Base-by-base conservation (phyloP, 2,113 vertebrate genomes). In the Cottus gobio region DNA sequence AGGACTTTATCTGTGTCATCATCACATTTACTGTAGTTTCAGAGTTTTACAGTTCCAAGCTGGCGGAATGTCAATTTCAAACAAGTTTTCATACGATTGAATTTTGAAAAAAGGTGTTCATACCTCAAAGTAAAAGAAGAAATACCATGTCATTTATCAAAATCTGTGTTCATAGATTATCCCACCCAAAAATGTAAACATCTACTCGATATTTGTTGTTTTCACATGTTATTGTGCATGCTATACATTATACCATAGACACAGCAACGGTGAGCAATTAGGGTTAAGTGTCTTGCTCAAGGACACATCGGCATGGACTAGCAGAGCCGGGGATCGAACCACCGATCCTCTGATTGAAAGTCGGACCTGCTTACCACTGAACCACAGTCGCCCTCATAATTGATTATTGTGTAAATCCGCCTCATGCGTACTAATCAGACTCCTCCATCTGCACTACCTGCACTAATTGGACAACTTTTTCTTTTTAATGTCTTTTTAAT, bases 21-120 rank as follows among this genome's bases (percentile, higher is more conserved):
- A 73, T 77, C 57, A 81, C 46, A 76, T 72, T 75, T 61, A 83
- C 15, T 42, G 50, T 24, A 85, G 26, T 48, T 71, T 70, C 50
- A 34, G 65, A 62, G 24, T 30, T 52, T 46, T 44, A n/a, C 44
- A 63, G 8, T 64, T 50, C 16, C 4, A 69, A 37, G 68, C 18
- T 61, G 34, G 9, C 60, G 2, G 62, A 79, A 63, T 34, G 7
- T 3, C 8, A 12, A 12, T 65, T 83, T 81, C 64, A 4, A 46
- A 54, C 0, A 28, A 46, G 12, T 44, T 61, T 63, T 13, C 37
- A 69, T 67, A 1, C 20, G 2, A 30, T 18, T 15, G 8, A 46
- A 58, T 61, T 61, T 61, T 5, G 0, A 34, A 42, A 31, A 24
- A 39, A 30, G 10, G 5, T 31, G n/a, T 7, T 11, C 5, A 24